A percentile compares a stretch with the other conserved stretches of the same genome.
Evolutionary conservation across 1,140 invertebrate genomes (phyloP).

Genomic region (Drosophila sproati): DNA sequence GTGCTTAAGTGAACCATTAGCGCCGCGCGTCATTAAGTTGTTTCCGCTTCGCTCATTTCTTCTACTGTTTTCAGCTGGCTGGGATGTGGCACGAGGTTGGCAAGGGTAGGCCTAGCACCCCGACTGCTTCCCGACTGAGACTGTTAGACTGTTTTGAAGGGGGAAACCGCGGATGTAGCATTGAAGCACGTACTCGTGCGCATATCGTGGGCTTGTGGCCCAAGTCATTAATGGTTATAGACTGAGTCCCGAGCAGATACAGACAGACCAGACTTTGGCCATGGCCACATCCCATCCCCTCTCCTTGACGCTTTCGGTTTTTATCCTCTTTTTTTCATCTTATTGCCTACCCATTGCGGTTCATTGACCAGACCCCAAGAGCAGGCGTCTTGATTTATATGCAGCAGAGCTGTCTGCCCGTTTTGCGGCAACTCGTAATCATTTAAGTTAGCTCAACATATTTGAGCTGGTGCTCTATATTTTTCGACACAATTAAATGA

Average conservation of each 20-base stretch:
- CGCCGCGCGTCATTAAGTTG: constrained; percentile 82
- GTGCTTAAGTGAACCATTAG: constrained; percentile 83
- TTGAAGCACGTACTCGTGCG: constrained; percentile 49
- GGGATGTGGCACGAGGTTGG: neutral
- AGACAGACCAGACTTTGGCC: constrained; percentile 1
- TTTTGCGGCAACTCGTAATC: constrained; percentile 32
- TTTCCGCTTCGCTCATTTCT: constrained; percentile 81
- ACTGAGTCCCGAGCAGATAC: constrained; percentile 44
- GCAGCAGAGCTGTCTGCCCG: constrained; percentile 14
- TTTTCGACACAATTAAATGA: constrained; percentile 58
- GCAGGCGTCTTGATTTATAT: constrained; percentile 69
- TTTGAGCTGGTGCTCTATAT: constrained; percentile 14
- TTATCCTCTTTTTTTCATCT: constrained; percentile 20
- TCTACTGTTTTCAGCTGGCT: constrained; percentile 51
- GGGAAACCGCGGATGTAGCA: constrained; percentile 33
- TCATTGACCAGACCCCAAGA: constrained; percentile 64
- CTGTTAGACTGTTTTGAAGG: constrained; percentile 1
- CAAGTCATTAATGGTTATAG: constrained; percentile 80
- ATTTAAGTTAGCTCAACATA: constrained; percentile 66
- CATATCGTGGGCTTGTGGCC: constrained; percentile 54
- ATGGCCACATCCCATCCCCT: neutral
- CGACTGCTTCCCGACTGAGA: constrained; percentile 12
- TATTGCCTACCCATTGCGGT: constrained; percentile 49
- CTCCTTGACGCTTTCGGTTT: neutral
- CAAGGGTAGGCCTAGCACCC: constrained; percentile 37